These are phyloP conservation scores for Dreissena rostriformis DNA, from an alignment of 1,140 invertebrate species.

Conservation along the genomic window DNA sequence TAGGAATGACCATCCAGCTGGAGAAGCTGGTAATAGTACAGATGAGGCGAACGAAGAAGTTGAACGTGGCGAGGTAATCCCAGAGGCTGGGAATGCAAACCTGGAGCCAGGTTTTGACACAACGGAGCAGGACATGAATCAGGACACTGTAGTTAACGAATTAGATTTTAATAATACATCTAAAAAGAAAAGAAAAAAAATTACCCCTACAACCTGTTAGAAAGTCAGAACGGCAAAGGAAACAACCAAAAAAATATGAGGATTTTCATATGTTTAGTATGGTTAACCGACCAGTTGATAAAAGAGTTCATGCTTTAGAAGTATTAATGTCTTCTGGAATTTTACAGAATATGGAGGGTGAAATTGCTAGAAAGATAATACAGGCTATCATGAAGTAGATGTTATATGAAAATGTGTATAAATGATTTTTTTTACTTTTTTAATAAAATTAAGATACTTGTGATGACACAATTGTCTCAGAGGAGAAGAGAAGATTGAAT, in stretches of 20 bases:
- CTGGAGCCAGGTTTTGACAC: neutral
- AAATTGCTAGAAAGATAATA: slow-evolving; percentile 3
- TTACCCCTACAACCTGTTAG: neutral
- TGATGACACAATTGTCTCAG: no score
- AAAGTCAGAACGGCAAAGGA: neutral
- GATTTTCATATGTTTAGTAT: no score
- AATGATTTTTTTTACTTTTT: neutral
- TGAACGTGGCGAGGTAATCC: neutral
- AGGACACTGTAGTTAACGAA: neutral
- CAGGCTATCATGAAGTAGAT: slow-evolving; percentile 4
- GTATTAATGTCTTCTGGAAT: slow-evolving; percentile 1
- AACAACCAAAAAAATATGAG: neutral
- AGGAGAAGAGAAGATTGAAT: neutral
- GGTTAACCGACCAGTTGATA: neutral
- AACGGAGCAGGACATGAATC: neutral
- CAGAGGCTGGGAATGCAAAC: neutral
- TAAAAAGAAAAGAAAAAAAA: neutral
- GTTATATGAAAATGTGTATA: neutral
- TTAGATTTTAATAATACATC: neutral
- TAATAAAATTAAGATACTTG: no score
- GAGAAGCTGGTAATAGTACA: neutral
- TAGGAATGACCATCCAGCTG: neutral
- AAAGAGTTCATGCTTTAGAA: neutral
- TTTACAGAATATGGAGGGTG: neutral
- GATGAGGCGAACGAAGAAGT: neutral